Evolutionary conservation across 1,140 invertebrate genomes (phyloP).

Genomic region (Lordiphosa clarofinis): DNA sequence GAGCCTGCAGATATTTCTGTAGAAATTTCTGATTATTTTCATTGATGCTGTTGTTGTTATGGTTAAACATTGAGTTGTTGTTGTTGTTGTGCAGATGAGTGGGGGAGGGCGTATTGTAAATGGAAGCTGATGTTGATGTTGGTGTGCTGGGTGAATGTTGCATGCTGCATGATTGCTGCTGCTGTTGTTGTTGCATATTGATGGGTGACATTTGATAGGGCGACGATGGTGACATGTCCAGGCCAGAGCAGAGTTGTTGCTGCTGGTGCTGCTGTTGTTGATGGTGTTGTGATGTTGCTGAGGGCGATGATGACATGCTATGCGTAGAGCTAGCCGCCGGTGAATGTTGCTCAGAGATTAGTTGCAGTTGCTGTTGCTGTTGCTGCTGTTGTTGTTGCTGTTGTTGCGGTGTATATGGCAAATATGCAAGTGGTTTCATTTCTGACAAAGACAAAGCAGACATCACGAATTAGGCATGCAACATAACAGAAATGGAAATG

Average conservation of each 20-base stretch:
- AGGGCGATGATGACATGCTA: constrained; percentile 63
- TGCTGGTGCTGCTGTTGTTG: constrained; percentile 53
- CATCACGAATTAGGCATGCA: constrained; percentile 72
- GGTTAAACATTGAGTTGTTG: constrained; percentile 59
- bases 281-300: constrained; percentile 39
- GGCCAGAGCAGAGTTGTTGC: constrained; percentile 45
- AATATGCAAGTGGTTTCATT: constrained; percentile 64
- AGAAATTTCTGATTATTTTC: constrained; percentile 68
- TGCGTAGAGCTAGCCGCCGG: constrained; percentile 61
- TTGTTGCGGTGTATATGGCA: constrained; percentile 56
- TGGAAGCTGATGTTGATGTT: constrained; percentile 45
- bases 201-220: constrained; percentile 62
- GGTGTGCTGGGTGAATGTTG: constrained; percentile 61
- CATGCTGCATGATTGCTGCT: constrained; percentile 60
- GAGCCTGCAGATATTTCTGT: constrained; percentile 74
- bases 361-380: constrained; percentile 33
- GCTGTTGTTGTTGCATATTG: constrained; percentile 62
- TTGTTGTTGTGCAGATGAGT: constrained; percentile 59
- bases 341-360: constrained; percentile 48
- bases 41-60: constrained; percentile 66
- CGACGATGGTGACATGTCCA: constrained; percentile 63
- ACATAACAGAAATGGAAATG: constrained; percentile 1
- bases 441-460: constrained; percentile 58
- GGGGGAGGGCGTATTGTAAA: constrained; percentile 63
- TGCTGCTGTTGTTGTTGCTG: constrained; percentile 40